phyloP scores from a whole-genome alignment of 2,888 invertebrate species.

The Parelbella ahira region DNA sequence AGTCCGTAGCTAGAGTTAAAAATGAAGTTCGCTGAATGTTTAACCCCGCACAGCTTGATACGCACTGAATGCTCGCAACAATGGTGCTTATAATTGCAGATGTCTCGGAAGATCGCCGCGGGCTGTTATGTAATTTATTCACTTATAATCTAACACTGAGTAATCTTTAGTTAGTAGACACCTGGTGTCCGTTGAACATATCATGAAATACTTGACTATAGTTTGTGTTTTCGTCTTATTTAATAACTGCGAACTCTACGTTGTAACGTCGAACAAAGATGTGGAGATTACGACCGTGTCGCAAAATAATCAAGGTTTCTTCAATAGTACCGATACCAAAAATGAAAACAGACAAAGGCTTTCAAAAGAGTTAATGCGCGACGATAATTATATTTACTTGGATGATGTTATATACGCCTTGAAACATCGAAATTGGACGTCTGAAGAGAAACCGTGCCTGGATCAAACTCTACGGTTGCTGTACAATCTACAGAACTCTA shows the following conservation, averaged over 20 bases:
- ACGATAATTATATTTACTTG: slow-evolving; percentile 50
- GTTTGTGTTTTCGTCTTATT: slow-evolving; percentile 24
- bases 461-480: slow-evolving; percentile 55
- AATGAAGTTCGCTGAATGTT: slow-evolving; percentile 10
- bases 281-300: slow-evolving; percentile 26
- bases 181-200: slow-evolving; percentile 27
- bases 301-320: slow-evolving; percentile 16
- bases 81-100: slow-evolving; percentile 37
- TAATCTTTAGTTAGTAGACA: slow-evolving; percentile 41
- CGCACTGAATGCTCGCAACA: slow-evolving; percentile 21
- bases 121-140: slow-evolving; percentile 45
- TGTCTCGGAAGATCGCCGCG: slow-evolving; percentile 39
- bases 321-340: slow-evolving; percentile 23
- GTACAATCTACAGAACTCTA: slow-evolving; percentile 69
- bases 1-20: neutral
- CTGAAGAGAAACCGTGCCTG: slow-evolving; percentile 55
- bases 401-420: slow-evolving; percentile 63
- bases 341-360: slow-evolving; percentile 32
- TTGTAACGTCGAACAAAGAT: slow-evolving; percentile 21
- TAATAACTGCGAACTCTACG: slow-evolving; percentile 31
- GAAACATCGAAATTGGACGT: slow-evolving; percentile 58
- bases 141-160: slow-evolving; percentile 43
- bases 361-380: slow-evolving; percentile 33
- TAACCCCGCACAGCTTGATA: slow-evolving; percentile 9
- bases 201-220: slow-evolving; percentile 41